A percentile compares a stretch with the other conserved stretches of the same genome.
phyloP scores from a whole-genome alignment of 1,140 invertebrate genomes.

The Drosophila sulfurigaster region DNA sequence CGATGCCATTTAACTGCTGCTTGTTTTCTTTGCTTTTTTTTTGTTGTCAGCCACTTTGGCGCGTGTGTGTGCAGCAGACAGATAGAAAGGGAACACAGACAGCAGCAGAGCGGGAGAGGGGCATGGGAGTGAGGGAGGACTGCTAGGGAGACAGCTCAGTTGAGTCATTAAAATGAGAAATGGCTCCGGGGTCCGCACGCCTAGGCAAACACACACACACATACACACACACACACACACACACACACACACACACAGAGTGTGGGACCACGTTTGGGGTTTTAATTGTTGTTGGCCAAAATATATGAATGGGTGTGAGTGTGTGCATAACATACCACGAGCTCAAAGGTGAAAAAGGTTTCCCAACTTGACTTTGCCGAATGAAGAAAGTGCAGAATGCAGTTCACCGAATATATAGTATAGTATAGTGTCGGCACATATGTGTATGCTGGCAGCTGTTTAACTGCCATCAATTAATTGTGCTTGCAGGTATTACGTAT shows the following conservation, averaged over 20 bases:
- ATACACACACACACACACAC: conserved; percentile 75
- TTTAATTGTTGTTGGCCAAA: conserved; percentile 81
- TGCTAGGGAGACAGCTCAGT: conserved; percentile 56
- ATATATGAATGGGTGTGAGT: conserved; percentile 32
- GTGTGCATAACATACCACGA: conserved; percentile 20
- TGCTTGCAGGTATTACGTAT: conserved; percentile 63
- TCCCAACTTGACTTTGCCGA: conserved; percentile 62
- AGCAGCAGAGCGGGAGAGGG: conserved; percentile 4
- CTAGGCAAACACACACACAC: conserved; percentile 71
- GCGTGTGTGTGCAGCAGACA: conserved; percentile 46
- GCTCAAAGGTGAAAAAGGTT: conserved; percentile 45
- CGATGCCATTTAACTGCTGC: conserved; percentile 22
- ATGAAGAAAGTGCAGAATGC: conserved; percentile 38
- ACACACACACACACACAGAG: conserved; percentile 74
- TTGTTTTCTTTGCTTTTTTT: conserved; percentile 29
- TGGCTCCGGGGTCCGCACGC: conserved; percentile 66
- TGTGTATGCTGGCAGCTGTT: conserved; percentile 28
- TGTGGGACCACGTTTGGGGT: conserved; percentile 56
- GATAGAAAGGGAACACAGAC: conserved; percentile 34
- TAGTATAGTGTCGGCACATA: background rate
- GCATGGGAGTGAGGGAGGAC: background rate
- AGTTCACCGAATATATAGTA: conserved; percentile 17
- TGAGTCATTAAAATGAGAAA: conserved; percentile 83
- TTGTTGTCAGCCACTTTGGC: conserved; percentile 50
- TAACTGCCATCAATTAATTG: conserved; percentile 53